Conservation (phyloP, 2,888 invertebrate species). For the Tinea semifulvella region DNA sequence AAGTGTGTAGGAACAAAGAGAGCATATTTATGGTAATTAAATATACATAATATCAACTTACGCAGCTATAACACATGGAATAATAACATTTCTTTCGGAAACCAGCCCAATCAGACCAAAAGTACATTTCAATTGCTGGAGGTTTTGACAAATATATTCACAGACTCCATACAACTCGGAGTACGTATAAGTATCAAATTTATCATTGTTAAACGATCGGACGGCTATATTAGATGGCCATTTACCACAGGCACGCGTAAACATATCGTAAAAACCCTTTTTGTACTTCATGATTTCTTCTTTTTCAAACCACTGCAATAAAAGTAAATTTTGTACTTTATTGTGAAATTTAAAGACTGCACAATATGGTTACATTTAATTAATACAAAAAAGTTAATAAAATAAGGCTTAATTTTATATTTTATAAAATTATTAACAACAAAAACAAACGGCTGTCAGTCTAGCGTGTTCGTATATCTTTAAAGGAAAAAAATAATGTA, state of each 20-base stretch:
- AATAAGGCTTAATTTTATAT: no score
- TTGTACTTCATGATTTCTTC: constrained; percentile 32
- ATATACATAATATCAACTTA: constrained; percentile 34
- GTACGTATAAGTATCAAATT: constrained; percentile 44
- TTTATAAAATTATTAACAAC: no score
- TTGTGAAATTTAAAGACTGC: no score
- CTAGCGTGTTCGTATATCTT: no score
- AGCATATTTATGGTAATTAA: no score
- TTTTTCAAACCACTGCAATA: no score
- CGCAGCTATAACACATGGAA: constrained; percentile 66
- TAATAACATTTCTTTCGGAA: constrained; percentile 55
- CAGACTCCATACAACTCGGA: constrained; percentile 55
- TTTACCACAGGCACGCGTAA: constrained; percentile 46
- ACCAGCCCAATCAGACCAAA: constrained; percentile 54
- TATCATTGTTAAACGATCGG: constrained; percentile 35
- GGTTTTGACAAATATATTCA: constrained; percentile 49
- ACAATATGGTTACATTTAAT: no score
- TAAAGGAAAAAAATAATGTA: no score
- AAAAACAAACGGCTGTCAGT: no score
- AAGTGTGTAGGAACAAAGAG: no score
- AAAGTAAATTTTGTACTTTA: no score
- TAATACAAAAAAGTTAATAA: no score
- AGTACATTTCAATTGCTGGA: constrained; percentile 41
- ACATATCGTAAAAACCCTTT: constrained; percentile 53
- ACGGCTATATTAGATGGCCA: constrained; percentile 42